Evolutionary conservation across 2,797 vertebrate species (phyloP).

Genomic region (Liasis olivaceus): DNA sequence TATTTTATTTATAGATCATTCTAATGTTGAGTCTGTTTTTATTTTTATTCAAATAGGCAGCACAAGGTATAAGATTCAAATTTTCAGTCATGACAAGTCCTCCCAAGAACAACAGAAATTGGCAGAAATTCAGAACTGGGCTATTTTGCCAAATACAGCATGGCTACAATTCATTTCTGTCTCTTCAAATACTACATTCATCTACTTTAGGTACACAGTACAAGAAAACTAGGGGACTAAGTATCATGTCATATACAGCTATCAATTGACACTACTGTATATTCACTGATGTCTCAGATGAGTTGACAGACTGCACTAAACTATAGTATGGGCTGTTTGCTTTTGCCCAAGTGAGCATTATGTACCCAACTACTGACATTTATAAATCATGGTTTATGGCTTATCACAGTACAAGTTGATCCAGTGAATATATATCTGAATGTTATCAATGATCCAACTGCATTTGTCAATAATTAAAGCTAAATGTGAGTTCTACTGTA

Average conservation of each 20-base stretch:
- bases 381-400: neutral
- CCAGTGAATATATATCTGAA: slow-evolving; percentile 20
- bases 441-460: neutral
- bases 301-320: neutral
- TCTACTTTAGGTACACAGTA: slow-evolving; percentile 1
- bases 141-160: slow-evolving; percentile 49
- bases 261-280: slow-evolving; percentile 34
- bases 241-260: slow-evolving; percentile 21
- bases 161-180: slow-evolving; percentile 39
- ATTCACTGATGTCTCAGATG: neutral
- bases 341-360: neutral
- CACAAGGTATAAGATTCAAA: neutral
- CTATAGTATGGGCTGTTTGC: neutral
- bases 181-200: slow-evolving; percentile 61
- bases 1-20: slow-evolving; percentile 10
- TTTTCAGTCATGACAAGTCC: slow-evolving; percentile 12
- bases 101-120: slow-evolving; percentile 14
- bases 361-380: neutral
- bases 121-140: slow-evolving; percentile 18
- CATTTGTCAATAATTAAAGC: slow-evolving; percentile 15
- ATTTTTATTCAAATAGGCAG: neutral
- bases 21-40: neutral
- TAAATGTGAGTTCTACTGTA: slow-evolving; percentile 1
- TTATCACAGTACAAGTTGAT: neutral
- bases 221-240: slow-evolving; percentile 56